A percentile compares a stretch with the other conserved stretches of the same genome.
Evolutionary conservation across 1,140 invertebrate genomes (phyloP).

Genomic region (Tribolium castaneum): DNA sequence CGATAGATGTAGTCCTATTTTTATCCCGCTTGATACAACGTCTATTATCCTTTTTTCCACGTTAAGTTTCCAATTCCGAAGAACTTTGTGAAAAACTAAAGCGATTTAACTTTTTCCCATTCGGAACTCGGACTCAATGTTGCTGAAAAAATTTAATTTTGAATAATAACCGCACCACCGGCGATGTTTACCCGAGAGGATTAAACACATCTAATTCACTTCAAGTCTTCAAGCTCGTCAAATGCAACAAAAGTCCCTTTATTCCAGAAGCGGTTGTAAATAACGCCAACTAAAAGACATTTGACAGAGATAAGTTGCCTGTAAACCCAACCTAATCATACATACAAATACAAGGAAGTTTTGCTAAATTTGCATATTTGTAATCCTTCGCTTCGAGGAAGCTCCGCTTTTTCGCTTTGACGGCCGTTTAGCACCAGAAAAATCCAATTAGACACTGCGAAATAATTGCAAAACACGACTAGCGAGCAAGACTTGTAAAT

Average conservation of each 20-base stretch:
- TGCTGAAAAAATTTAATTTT: constrained; percentile 30
- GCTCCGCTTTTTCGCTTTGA: constrained; percentile 14
- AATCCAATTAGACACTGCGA: constrained; percentile 13
- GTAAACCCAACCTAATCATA: constrained; percentile 39
- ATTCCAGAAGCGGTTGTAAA: constrained; percentile 14
- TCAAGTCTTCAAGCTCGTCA: constrained; percentile 22
- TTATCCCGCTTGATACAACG: constrained; percentile 36
- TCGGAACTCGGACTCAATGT: constrained; percentile 2
- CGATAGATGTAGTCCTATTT: constrained; percentile 41
- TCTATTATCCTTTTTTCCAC: constrained; percentile 36
- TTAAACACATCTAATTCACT: constrained; percentile 31
- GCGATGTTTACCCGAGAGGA: background rate
- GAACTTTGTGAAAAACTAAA: constrained; percentile 31
- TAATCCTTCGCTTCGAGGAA: constrained; percentile 32
- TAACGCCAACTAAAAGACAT: constrained; percentile 23
- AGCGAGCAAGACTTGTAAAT: background rate
- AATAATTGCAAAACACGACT: background rate
- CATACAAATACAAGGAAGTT: constrained; percentile 41
- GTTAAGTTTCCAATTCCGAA: constrained; percentile 19
- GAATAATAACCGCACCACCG: constrained; percentile 16
- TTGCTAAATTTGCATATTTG: constrained; percentile 40
- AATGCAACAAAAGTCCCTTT: constrained; percentile 28
- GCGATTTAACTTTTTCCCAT: constrained; percentile 25
- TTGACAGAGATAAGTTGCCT: constrained; percentile 39
- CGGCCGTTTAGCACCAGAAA: constrained; percentile 11